Base-by-base conservation (phyloP, 2,888 invertebrate species). In the Scelioninae gen. 1 region DNA sequence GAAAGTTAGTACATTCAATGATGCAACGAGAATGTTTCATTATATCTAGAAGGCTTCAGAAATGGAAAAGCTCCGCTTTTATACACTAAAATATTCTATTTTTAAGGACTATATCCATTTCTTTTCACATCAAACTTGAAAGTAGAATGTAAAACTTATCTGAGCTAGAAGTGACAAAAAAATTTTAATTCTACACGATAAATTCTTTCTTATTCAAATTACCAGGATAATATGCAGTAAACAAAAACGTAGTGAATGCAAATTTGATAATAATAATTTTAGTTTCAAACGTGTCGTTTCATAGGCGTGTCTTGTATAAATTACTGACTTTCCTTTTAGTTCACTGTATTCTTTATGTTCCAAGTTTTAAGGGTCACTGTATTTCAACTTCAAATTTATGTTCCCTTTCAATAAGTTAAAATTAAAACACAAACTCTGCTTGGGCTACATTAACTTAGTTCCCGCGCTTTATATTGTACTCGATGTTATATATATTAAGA, bases 261-360 rank as follows among this genome's bases (percentile, higher is more conserved):
- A 62, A 60, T 72, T 60, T 62, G 23, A 13, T 47, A 53, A 72
- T 31, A 62, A 43, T 72, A 62, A 72, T 72, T 72, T 72, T 9
- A 72, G 38, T 53, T 45, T 53, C 34, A 62, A 53, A 13, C 72
- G 53, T 71, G 49, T 60, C 58, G 40, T 15, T 16, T n/a, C 13
- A n/a, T 43, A 53, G 32, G 43, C 32, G 29, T 43, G 53, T 29
- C 62, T 40, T 43, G 38, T 66, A 66, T 75, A 75, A 75, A 58
- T 75, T 66, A 58, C 51, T 58, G 53, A 72, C 62, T 72, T 72
- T 62, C 51, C 43, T 49, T 72, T 51, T 47, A 62, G 40, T 49
- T 49, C 23, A 49, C 76, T 75, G 32, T 65, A 75, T 75, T 75
- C 65, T 75, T 75, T 75, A 75, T 68, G 68, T n/a, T 43, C 62